Evolutionary conservation across 2,113 vertebrate species (phyloP).

Genomic region (Callopanchax toddi): DNA sequence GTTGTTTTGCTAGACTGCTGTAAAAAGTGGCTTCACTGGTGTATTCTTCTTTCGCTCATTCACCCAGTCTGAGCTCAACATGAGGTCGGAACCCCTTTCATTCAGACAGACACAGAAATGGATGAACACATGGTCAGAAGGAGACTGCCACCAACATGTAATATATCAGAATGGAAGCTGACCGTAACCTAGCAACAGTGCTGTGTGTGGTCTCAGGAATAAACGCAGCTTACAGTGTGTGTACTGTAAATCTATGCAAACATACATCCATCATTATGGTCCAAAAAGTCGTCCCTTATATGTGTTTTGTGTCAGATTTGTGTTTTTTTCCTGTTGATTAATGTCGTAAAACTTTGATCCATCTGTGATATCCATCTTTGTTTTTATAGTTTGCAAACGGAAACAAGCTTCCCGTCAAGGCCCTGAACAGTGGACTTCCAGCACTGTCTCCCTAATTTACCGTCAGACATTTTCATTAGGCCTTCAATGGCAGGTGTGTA

Average conservation of each 20-base stretch:
- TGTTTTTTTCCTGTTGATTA: no score
- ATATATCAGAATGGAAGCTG: conserved; percentile 33
- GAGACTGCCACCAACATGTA: conserved; percentile 43
- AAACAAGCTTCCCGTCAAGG: conserved; percentile 37
- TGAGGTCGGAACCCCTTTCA: conserved; percentile 12
- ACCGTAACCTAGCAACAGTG: conserved; percentile 69
- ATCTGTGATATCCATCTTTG: no score
- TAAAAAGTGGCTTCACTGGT: no score
- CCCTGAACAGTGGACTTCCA: conserved; percentile 33
- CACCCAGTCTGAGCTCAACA: conserved; percentile 11
- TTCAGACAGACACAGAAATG: background rate
- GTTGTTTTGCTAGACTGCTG: no score
- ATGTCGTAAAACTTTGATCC: no score
- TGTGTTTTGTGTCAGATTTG: background rate
- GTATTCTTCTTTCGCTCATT: conserved; percentile 7
- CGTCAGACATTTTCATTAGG: conserved; percentile 75
- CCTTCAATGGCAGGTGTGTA: conserved; percentile 69
- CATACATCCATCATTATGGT: background rate
- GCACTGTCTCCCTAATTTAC: conserved; percentile 66
- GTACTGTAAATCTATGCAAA: background rate
- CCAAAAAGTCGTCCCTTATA: background rate
- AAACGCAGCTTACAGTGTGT: conserved; percentile 2
- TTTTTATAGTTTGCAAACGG: background rate
- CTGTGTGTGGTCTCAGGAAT: conserved; percentile 50
- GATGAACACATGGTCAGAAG: conserved; percentile 9